Evolutionary conservation across 2,888 invertebrate genomes (phyloP).

Genomic region (Cerceris ruficornis): DNA sequence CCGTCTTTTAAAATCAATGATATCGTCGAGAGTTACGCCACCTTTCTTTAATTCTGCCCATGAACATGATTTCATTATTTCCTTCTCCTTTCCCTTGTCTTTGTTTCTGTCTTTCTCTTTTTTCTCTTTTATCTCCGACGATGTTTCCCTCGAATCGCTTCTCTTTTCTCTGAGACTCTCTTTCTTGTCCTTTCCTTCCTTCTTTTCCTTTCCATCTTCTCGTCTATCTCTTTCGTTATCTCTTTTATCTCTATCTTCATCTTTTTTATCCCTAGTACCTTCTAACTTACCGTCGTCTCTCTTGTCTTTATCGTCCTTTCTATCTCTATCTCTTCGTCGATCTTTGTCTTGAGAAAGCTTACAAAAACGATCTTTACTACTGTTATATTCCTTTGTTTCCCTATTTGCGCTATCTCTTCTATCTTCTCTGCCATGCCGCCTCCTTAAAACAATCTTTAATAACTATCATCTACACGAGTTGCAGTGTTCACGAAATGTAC

Average conservation of each 20-base stretch:
- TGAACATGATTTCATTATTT: constrained; percentile 65
- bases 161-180: constrained; percentile 55
- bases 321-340: constrained; percentile 45
- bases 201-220: constrained; percentile 49
- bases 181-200: constrained; percentile 47
- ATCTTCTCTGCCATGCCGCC: constrained; percentile 66
- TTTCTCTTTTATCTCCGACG: constrained; percentile 56
- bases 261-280: constrained; percentile 54
- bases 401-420: constrained; percentile 51
- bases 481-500: not conserved
- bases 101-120: constrained; percentile 65
- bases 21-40: constrained; percentile 68
- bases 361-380: constrained; percentile 39
- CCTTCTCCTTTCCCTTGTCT: constrained; percentile 68
- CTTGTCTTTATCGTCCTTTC: constrained; percentile 51
- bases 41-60: constrained; percentile 74
- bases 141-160: constrained; percentile 58
- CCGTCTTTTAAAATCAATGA: constrained; percentile 61
- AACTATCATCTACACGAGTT: constrained; percentile 1
- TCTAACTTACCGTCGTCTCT: constrained; percentile 53
- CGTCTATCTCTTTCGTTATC: constrained; percentile 54
- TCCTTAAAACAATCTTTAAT: constrained; percentile 49
- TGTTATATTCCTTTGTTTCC: constrained; percentile 50
- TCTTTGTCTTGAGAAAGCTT: constrained; percentile 46
- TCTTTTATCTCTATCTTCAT: constrained; percentile 58